Percentiles rank a stretch among this genome's conserved stretches.
phyloP scores from a whole-genome alignment of 2,888 invertebrate species.

The Hypercompe scribonia region DNA sequence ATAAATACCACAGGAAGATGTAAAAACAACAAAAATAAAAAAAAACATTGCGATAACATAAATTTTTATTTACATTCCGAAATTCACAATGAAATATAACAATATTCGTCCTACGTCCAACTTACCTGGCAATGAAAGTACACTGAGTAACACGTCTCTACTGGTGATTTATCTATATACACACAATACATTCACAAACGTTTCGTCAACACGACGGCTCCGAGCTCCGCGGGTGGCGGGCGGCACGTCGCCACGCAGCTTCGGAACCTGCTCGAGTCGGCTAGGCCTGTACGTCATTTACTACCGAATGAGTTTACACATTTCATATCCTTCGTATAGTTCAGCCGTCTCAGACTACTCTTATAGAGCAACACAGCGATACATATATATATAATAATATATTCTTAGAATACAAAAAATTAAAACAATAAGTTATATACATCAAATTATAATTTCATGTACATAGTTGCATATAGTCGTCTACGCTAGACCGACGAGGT shows the following conservation, averaged over 20 bases:
- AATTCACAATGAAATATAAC: constrained; percentile 83
- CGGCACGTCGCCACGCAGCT: constrained; percentile 15
- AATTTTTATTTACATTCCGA: constrained; percentile 86
- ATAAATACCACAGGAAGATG: constrained; percentile 31
- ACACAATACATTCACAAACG: constrained; percentile 57
- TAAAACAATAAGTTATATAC: constrained; percentile 80
- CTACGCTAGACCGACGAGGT: constrained; percentile 13
- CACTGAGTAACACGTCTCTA: constrained; percentile 64
- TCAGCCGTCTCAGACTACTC: constrained; percentile 64
- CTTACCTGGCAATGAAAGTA: constrained; percentile 71
- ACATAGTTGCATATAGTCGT: constrained; percentile 52
- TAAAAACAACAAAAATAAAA: constrained; percentile 56
- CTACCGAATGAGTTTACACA: constrained; percentile 54
- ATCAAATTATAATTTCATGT: constrained; percentile 81
- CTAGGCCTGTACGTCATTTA: constrained; percentile 71
- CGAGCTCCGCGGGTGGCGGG: too few species aligned
- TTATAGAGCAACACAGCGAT: constrained; percentile 70
- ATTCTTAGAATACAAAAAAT: constrained; percentile 79
- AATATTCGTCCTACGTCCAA: constrained; percentile 70
- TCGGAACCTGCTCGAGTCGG: constrained; percentile 45
- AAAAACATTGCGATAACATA: constrained; percentile 79
- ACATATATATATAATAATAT: constrained; percentile 66
- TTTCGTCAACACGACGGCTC: constrained; percentile 21
- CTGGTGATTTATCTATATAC: constrained; percentile 65
- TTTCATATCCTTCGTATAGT: constrained; percentile 52